Evolutionary conservation across 2,797 vertebrate genomes (phyloP), one percentile per base, ranked within the genome.

Genomic region (Hydrophis major): DNA sequence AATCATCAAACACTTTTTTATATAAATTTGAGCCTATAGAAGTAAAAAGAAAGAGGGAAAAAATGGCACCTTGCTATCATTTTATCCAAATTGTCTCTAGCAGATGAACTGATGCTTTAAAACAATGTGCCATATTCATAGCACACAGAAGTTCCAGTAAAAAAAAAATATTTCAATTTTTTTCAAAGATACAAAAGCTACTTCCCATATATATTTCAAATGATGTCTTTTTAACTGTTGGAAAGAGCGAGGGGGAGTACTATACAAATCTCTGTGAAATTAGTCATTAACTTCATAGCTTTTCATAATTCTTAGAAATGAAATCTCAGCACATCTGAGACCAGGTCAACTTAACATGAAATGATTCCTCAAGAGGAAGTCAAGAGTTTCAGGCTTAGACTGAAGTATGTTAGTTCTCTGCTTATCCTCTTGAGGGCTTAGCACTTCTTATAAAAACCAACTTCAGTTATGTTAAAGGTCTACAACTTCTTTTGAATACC

Each of bases 311-410:
- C 37, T 47, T 42, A 18, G 37, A 83, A 83, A 1, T 83, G 20
- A 83, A 83, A 42, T 47, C 37, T 83, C 74, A 25, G 37, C 74
- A 83, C 74, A 47, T 25, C 37, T 83, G 74, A 83, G 22, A 50
- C 66, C 53, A 20, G n/a, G 7, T n/a, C 10, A 42, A 89, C 37
- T 20, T 89, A 27, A 89, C 59, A 57, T 78, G 10, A 88, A 92
- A 92, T 89, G n/a, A 59, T 32, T 78, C 63, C 59, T 92, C 86
- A 92, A 89, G 66, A 59, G 28, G 28, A 92, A 63, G 91, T 88
- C 91, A 92, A 88, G 86, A 74, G 55, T 57, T 87, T 59, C 55
- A 47, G 55, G 74, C 55, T 88, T 60, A 20, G 87, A 78, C 47
- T 69, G 25, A 83, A 78, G 56, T 32, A 13, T 42, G 56, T 42